Evolutionary conservation across 2,888 invertebrate genomes (phyloP).

Genomic region (Embidobia sp.): DNA sequence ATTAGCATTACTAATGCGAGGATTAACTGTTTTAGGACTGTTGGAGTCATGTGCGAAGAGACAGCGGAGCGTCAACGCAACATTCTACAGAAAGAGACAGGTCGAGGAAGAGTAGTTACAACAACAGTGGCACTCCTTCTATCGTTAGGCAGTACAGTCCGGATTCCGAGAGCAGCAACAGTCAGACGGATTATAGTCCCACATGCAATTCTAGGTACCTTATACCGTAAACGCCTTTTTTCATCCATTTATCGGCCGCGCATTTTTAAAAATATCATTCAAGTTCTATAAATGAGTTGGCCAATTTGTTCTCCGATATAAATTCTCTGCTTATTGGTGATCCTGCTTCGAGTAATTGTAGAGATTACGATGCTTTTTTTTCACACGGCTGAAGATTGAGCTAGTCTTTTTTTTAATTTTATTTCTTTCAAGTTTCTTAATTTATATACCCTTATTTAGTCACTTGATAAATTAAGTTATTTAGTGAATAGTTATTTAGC

Average conservation of each 20-base stretch:
- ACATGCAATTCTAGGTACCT: constrained; percentile 78
- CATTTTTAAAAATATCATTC: background rate
- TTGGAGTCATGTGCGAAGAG: constrained; percentile 83
- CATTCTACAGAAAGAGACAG: constrained; percentile 82
- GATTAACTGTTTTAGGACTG: constrained; percentile 73
- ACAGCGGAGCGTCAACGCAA: constrained; percentile 90
- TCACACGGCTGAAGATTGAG: too few species aligned
- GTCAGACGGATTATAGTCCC: constrained; percentile 79
- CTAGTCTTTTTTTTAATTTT: too few species aligned
- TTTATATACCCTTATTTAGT: too few species aligned
- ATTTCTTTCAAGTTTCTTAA: too few species aligned
- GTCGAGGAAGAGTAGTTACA: constrained; percentile 76
- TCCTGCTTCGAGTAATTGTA: too few species aligned
- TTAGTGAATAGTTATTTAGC: too few species aligned
- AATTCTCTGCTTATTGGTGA: too few species aligned
- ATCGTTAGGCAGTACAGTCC: constrained; percentile 77
- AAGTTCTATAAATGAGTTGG: background rate
- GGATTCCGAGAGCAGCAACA: constrained; percentile 78
- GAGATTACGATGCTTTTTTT: too few species aligned
- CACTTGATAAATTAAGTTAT: too few species aligned
- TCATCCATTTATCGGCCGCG: constrained; percentile 2
- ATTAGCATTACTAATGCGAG: constrained; percentile 43
- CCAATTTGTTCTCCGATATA: constrained; percentile 7
- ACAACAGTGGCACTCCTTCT: constrained; percentile 75
- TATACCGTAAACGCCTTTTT: constrained; percentile 29